Evolutionary conservation across 2,113 vertebrate species (phyloP).

Genomic region (Nettapus auritus): DNA sequence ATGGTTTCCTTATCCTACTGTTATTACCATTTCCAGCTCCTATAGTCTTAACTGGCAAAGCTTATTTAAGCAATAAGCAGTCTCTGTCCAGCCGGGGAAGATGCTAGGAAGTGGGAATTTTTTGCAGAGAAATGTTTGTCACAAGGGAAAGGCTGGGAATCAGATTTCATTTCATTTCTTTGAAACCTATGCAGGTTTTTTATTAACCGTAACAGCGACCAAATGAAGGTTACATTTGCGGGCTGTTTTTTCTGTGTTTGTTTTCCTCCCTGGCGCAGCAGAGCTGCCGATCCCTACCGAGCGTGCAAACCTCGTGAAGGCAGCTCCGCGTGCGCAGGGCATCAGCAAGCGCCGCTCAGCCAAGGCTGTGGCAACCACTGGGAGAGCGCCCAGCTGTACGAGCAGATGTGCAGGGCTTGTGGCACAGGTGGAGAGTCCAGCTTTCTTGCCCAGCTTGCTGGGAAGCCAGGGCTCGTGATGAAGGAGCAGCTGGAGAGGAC

Average conservation of each 20-base stretch:
- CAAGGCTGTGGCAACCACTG: background rate
- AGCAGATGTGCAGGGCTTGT: background rate
- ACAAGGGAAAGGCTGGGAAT: background rate
- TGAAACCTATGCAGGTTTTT: background rate
- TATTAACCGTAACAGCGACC: background rate
- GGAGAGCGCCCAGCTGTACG: background rate
- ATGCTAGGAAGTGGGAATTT: background rate
- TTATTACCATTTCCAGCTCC: background rate
- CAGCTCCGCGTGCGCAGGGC: rapidly evolving
- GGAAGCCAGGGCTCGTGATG: background rate
- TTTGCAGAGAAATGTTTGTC: background rate
- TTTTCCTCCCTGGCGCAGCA: background rate
- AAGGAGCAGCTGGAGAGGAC: background rate
- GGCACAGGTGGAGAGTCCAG: background rate
- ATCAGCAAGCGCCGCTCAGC: background rate
- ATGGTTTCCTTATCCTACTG: background rate
- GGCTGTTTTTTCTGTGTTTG: background rate
- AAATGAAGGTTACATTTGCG: background rate
- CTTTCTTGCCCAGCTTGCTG: background rate
- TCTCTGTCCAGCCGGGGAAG: background rate
- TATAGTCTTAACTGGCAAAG: background rate
- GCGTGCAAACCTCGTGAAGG: background rate
- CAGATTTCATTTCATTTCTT: rapidly evolving
- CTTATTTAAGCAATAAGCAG: background rate
- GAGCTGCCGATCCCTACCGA: background rate